Conservation (phyloP, 2,113 vertebrate genomes). For the Nibea albiflora region DNA sequence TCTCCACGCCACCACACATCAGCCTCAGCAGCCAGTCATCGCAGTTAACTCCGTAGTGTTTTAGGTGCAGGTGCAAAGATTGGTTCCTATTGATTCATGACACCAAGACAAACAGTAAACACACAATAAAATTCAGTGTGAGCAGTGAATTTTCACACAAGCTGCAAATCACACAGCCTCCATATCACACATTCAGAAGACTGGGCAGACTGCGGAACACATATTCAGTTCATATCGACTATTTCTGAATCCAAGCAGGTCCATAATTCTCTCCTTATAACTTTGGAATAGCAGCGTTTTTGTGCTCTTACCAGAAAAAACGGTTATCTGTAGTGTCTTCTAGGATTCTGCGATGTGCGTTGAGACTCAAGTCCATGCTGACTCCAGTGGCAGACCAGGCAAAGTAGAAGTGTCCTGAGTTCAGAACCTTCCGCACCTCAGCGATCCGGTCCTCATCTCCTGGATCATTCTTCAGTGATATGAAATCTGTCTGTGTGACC, state of each 20-base stretch:
- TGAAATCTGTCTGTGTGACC: slow-evolving; percentile 96
- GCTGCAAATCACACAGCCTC: slow-evolving; percentile 17
- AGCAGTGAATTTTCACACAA: slow-evolving; percentile 15
- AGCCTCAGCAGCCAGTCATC: slow-evolving; percentile 96
- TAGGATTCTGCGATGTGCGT: slow-evolving; percentile 92
- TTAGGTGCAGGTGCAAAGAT: slow-evolving; percentile 95
- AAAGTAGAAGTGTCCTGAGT: slow-evolving; percentile 98
- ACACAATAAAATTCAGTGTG: slow-evolving; percentile 9
- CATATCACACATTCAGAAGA: slow-evolving; percentile 16
- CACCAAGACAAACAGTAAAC: not conserved
- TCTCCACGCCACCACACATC: slow-evolving; percentile 98
- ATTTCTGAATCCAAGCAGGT: not conserved
- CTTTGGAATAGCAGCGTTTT: not conserved
- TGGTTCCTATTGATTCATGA: slow-evolving; percentile 89
- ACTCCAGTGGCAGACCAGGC: slow-evolving; percentile 92
- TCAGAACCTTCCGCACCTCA: slow-evolving; percentile 95
- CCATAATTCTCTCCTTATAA: not conserved
- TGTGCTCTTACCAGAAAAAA: slow-evolving; percentile 93
- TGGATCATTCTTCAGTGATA: slow-evolving; percentile 90
- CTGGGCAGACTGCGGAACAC: not conserved
- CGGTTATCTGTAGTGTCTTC: slow-evolving; percentile 95
- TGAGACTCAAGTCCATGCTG: slow-evolving; percentile 96
- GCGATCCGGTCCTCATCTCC: slow-evolving; percentile 93
- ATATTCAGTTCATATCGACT: not conserved
- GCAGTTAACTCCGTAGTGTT: slow-evolving; percentile 97